Base-by-base conservation (phyloP, 1,140 invertebrate species). In the Popillia japonica region DNA sequence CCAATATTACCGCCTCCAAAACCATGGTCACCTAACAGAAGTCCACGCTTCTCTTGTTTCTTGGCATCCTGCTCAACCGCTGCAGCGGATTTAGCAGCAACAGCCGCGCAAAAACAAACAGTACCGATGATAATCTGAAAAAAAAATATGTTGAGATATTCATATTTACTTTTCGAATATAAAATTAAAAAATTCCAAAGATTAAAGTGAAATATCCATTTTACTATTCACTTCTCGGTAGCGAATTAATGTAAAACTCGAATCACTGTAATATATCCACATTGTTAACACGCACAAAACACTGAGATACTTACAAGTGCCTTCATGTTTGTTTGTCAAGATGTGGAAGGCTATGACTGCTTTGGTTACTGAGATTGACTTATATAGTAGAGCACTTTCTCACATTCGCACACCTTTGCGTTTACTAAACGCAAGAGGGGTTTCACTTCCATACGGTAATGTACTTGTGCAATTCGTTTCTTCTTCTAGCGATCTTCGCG, bases 31-130 rank as follows among this genome's bases (percentile, higher is more conserved):
- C 86, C 86, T 27, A 87, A 81, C 61, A 83, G 74, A 42, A 86
- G 72, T 41, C 87, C 87, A 73, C 88, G 87, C 83, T 87, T 87
- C 41, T 86, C 86, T 77, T 87, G 85, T 80, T 87, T 87, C 80
- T 87, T 87, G 44, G 82, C 83, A 81, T 86, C 84, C 85, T 79
- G 81, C 81, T 72, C 23, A 80, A 78, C 77, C 79, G 81, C 84
- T 78, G 72, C 80, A 23, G 80, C 78, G 68, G 85, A 79, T 78
- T 86, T 84, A 77, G 85, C 84, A 83, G 85, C 83, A 83, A 85
- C 82, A 81, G 84, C 82, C 78, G 83, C 82, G 80, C 83, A 86
- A 77, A 85, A 78, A 82, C 83, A 85, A 77, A 85, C 83, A 42
- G 84, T 83, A 78, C 84, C 81, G 55, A 87, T 44, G 72, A 86